These are phyloP conservation scores for Drosophila algonquin DNA, from an alignment of 2,888 invertebrate species.

Conservation along the genomic window DNA sequence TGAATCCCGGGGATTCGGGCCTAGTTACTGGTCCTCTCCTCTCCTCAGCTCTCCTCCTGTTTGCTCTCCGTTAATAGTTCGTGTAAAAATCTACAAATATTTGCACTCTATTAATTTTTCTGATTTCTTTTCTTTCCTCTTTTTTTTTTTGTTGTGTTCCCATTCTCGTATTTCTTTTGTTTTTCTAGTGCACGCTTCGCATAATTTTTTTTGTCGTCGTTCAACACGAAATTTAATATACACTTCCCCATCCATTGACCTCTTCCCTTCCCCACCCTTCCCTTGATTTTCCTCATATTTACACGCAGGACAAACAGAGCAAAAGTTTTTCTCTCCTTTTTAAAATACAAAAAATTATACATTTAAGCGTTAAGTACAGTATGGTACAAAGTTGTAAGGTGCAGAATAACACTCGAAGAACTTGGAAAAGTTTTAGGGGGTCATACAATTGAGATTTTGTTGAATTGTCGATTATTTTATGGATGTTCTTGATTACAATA, in stretches of 20 bases:
- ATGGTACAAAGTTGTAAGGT: background rate
- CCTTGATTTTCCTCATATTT: conserved; percentile 51
- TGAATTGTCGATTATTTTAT: background rate
- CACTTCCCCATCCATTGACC: conserved; percentile 23
- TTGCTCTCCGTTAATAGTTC: conserved; percentile 81
- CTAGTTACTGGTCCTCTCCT: conserved; percentile 18
- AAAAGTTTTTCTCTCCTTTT: conserved; percentile 54
- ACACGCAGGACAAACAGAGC: conserved; percentile 51
- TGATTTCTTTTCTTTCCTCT: conserved; percentile 55
- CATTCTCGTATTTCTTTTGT: conserved; percentile 53
- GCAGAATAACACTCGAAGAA: background rate
- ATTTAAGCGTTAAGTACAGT: conserved; percentile 20
- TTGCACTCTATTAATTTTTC: conserved; percentile 81
- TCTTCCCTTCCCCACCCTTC: background rate
- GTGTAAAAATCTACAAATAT: conserved; percentile 84
- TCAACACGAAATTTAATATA: conserved; percentile 76
- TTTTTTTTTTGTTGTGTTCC: conserved; percentile 36
- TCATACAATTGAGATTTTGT: no score
- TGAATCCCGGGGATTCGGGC: conserved; percentile 25
- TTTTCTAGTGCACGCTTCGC: conserved; percentile 69
- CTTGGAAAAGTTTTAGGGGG: background rate
- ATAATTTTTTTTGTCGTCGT: conserved; percentile 57
- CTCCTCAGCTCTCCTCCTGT: conserved; percentile 5
- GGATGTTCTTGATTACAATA: background rate
- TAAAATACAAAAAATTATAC: conserved; percentile 53